Base-by-base conservation (phyloP, 2,113 vertebrate species). In the Colaptes auratus region DNA sequence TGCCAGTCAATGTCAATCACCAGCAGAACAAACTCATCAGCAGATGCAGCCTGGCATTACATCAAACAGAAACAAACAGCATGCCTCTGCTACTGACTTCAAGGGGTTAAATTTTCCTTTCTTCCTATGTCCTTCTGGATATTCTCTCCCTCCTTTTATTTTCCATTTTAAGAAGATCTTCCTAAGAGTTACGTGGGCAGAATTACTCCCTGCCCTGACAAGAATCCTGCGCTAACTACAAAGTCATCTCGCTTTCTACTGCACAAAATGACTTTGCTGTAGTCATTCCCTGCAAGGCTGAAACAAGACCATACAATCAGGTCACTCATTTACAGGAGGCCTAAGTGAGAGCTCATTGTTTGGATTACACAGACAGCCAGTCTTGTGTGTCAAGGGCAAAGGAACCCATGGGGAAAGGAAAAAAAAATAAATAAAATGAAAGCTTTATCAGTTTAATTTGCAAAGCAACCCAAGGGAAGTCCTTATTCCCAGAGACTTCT, bases 361-460 rank as follows among this genome's bases (percentile, higher is more conserved):
- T 92, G 86, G 61, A 88, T 95, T 82, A 74, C 87, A 61, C 58
- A 88, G 93, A 86, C 50, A 92, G 72, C 71, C 17, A 15, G 88
- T 93, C 90, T 90, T 74, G 48, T 65, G 67, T 89, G 90, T 94
- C 90, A 71, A 90, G 96, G 93, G 93, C 94, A 96, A 98, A 95
- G 86, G 50, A 95, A 91, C 61, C 63, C 94, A 61, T 10, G 28
- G 48, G 59, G 48, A 56, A n/a, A 88, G 7, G 25, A 36, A 35
- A 12, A 44, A 59, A 8, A 48, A 30, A 80, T 81, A 28, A 61
- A 61, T 71, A 86, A 69, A 35, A 97, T 96, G 96, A 95, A 95
- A 97, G 93, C 93, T 96, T 95, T 84, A 96, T 96, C 92, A 95
- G 70, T 91, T 97, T 95, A 97, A 97, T 94, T 94, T 78, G 82